These are phyloP conservation scores for Melipona bicolor DNA, from an alignment of 2,888 invertebrate genomes.

Conservation along the genomic window DNA sequence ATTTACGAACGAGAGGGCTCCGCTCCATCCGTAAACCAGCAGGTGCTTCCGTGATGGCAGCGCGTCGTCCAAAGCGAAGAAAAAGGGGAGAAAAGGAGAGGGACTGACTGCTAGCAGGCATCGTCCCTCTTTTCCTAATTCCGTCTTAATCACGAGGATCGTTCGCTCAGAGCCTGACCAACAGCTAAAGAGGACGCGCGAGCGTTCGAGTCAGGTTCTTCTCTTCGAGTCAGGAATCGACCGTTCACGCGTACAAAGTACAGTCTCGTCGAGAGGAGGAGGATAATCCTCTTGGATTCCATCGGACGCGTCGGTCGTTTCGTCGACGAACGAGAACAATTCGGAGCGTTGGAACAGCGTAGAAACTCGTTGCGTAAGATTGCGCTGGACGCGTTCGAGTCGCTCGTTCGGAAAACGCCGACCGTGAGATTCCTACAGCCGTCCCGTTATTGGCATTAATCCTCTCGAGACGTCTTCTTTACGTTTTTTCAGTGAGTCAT, in stretches of 20 bases:
- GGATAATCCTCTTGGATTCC: constrained; percentile 48
- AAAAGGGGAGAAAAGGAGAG: constrained; percentile 28
- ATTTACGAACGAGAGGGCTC: constrained; percentile 80
- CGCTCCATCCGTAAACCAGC: constrained; percentile 42
- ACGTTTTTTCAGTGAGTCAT: neutral
- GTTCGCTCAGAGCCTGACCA: constrained; percentile 35
- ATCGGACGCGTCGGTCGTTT: constrained; percentile 38
- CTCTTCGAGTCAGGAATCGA: constrained; percentile 25
- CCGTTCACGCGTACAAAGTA: constrained; percentile 44
- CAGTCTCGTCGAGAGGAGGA: constrained; percentile 29
- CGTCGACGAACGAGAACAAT: constrained; percentile 30
- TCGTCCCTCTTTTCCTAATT: constrained; percentile 59
- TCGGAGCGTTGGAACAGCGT: neutral
- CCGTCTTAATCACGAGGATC: constrained; percentile 65
- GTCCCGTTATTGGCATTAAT: neutral
- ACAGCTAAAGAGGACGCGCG: constrained; percentile 4
- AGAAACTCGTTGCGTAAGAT: constrained; percentile 1
- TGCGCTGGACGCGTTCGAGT: neutral
- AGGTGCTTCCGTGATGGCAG: constrained; percentile 26
- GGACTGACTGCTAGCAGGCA: constrained; percentile 26
- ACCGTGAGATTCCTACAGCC: neutral
- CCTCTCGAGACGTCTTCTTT: neutral
- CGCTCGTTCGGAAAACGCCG: neutral
- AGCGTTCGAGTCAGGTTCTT: neutral
- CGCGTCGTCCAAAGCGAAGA: neutral